Evolutionary conservation across 2,888 invertebrate species (phyloP).

Genomic region (Parasteatoda lunata): DNA sequence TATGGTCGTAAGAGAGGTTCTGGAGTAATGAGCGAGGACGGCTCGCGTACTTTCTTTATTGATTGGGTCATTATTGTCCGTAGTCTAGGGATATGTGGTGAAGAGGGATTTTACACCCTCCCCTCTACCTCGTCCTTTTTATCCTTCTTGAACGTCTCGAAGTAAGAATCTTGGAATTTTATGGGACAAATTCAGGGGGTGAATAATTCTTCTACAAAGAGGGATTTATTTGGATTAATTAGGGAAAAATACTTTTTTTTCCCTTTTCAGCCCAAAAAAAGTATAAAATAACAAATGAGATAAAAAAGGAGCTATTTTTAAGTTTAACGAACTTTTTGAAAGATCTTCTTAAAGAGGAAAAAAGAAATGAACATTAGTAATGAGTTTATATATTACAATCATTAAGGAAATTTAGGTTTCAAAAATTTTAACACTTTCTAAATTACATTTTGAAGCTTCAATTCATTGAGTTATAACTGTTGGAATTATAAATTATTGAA

Average conservation of each 20-base stretch:
- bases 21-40: constrained; percentile 53
- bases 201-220: constrained; percentile 33
- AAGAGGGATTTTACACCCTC: constrained; percentile 31
- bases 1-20: constrained; percentile 18
- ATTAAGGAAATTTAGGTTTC: too few species aligned
- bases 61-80: constrained; percentile 53
- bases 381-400: too few species aligned
- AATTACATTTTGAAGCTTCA: too few species aligned
- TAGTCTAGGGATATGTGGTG: constrained; percentile 17
- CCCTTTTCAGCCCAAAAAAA: constrained; percentile 1
- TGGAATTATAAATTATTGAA: too few species aligned
- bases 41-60: constrained; percentile 47
- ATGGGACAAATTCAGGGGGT: constrained; percentile 30
- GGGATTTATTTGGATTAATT: constrained; percentile 39
- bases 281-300: too few species aligned
- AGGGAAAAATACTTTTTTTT: constrained; percentile 3
- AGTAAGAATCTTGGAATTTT: constrained; percentile 17
- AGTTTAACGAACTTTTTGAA: too few species aligned
- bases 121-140: constrained; percentile 6
- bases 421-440: too few species aligned
- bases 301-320: too few species aligned
- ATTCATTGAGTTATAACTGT: too few species aligned
- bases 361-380: too few species aligned
- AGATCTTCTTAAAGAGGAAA: too few species aligned
- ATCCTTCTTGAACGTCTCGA: background rate